phyloP scores from a whole-genome alignment of 2,797 vertebrate genomes.

The Lophius americanus region DNA sequence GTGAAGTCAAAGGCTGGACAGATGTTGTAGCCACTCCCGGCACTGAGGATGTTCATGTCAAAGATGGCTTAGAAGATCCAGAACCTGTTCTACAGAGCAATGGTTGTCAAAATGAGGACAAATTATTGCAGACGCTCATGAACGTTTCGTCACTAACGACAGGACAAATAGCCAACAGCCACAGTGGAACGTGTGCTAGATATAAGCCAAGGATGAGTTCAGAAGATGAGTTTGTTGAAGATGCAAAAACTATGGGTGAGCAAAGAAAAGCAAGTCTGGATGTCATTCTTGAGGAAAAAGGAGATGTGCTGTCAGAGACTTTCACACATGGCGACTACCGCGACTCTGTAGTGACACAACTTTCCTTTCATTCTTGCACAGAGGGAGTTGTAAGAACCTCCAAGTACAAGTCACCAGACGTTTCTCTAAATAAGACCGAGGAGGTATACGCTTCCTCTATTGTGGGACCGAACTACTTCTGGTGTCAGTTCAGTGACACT shows the following conservation, averaged over 20 bases:
- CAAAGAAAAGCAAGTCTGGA: slow-evolving; percentile 60
- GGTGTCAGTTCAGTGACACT: slow-evolving; percentile 84
- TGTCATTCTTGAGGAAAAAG: slow-evolving; percentile 73
- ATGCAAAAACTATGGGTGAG: slow-evolving; percentile 4
- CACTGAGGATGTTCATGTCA: neutral
- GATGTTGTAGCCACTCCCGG: slow-evolving; percentile 1
- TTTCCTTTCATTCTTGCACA: neutral
- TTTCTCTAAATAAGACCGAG: slow-evolving; percentile 61
- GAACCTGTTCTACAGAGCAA: slow-evolving; percentile 2
- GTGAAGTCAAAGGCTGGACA: slow-evolving; percentile 32
- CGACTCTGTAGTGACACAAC: slow-evolving; percentile 23
- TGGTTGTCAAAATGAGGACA: slow-evolving; percentile 16
- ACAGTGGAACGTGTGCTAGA: neutral
- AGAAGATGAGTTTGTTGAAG: neutral
- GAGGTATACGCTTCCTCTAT: slow-evolving; percentile 81
- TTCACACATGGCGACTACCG: slow-evolving; percentile 39
- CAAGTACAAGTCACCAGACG: slow-evolving; percentile 58
- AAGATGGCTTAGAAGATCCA: slow-evolving; percentile 11
- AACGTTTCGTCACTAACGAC: neutral
- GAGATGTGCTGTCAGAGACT: slow-evolving; percentile 67
- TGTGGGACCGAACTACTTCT: slow-evolving; percentile 87
- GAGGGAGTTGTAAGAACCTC: slow-evolving; percentile 19
- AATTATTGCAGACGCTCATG: neutral
- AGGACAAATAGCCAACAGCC: slow-evolving; percentile 11
- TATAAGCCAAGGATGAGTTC: neutral